These are phyloP conservation scores for Macrophya annulata DNA, from an alignment of 2,888 invertebrate species.

Conservation along the genomic window DNA sequence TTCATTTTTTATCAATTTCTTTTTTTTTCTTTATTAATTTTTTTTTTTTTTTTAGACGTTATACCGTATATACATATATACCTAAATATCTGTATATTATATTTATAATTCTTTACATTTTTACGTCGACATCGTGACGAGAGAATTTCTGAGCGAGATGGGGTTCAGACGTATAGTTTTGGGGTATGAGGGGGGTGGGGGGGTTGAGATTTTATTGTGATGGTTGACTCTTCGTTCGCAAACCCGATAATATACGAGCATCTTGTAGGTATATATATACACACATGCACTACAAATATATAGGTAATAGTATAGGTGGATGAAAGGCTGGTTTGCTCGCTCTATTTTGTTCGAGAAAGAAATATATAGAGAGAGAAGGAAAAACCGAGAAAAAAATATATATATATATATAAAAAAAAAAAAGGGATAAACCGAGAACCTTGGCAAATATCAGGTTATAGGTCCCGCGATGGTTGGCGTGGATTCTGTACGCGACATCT, in stretches of 20 bases:
- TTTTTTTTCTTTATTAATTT: not conserved
- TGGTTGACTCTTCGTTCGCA: conserved; percentile 42
- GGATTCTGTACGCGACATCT: conserved; percentile 54
- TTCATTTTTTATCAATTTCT: not conserved
- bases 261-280: not conserved
- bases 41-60: not conserved
- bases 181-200: not conserved
- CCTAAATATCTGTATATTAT: not conserved
- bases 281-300: no score
- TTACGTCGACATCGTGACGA: not conserved
- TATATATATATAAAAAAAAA: no score
- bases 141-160: not conserved
- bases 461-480: conserved; percentile 46
- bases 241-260: conserved; percentile 45
- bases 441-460: conserved; percentile 53
- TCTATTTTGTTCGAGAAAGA: not conserved
- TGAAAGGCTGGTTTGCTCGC: not conserved
- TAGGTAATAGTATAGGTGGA: not conserved
- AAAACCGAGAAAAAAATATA: not conserved
- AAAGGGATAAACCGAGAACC: conserved; percentile 24
- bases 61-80: no score
- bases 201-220: conserved; percentile 36
- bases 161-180: not conserved
- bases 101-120: not conserved
- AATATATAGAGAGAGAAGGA: not conserved